Base-by-base conservation (phyloP, 2,888 invertebrate genomes). In the Ichneumoninae sp. region DNA sequence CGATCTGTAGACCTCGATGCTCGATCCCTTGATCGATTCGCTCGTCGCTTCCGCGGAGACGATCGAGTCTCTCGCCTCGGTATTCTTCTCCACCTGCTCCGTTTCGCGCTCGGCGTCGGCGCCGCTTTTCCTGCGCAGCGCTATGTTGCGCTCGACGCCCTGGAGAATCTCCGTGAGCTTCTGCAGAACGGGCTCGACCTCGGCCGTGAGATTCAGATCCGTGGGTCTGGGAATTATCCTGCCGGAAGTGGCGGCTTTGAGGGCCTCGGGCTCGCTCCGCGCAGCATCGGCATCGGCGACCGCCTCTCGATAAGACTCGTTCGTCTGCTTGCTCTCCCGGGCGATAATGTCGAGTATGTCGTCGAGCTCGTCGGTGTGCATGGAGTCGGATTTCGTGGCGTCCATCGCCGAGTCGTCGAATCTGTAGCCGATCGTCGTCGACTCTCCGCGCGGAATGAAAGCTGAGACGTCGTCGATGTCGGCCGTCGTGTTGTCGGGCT, bases 371-470 rank as follows among this genome's bases (percentile, higher is more conserved):
- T 90, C 89, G 16, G 87, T 83, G 7, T 86, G 87, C 57, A 85
- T 82, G 0, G 86, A 84, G 33, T 89, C 77, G 16, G 5, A 54
- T 74, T 79, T 83, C 13, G 47, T 73, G 10, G 40, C 22, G 36
- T 84, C 57, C 26, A 81, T 69, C 54, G 44, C 57, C 30, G 84
- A 82, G 0, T 89, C 87, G 8, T 86, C 84, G 33, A 87, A 36
- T 63, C 83, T 80, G n/a, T 77, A 80, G 16, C 79, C 85, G 65
- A 83, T 85, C 0, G 44, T 90, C 0, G 90, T 91, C 10, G 92
- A 92, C 87, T 93, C 92, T 1, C 88, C 88, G 74, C 85, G 87
- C 0, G 92, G 91, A 76, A 92, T 69, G 82, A 91, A 91, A 47
- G 85, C 76, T 3, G 89, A 89, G 8, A 87, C 84, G 54, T 90